phyloP scores from a whole-genome alignment of 1,140 invertebrate species.

The Formica exsecta region DNA sequence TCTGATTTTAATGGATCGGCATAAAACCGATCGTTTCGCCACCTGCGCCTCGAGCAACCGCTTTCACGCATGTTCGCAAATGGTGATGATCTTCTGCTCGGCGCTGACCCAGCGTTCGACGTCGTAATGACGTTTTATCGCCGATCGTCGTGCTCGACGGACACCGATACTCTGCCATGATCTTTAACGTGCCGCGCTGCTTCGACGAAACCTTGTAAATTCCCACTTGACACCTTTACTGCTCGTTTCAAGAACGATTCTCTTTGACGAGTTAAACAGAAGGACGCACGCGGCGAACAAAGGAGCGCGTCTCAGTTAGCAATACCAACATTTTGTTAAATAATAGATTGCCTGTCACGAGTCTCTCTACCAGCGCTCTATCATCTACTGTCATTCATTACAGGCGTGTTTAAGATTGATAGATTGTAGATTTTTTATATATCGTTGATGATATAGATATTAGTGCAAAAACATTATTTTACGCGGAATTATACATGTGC shows the following conservation, averaged over 20 bases:
- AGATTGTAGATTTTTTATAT: constrained; percentile 12
- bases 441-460: neutral
- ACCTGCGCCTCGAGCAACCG: constrained; percentile 64
- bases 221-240: constrained; percentile 51
- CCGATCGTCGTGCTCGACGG: neutral
- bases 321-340: constrained; percentile 38
- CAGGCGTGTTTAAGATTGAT: constrained; percentile 9
- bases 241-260: constrained; percentile 44
- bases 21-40: constrained; percentile 72
- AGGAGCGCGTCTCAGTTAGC: constrained; percentile 31
- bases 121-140: constrained; percentile 67
- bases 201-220: constrained; percentile 65
- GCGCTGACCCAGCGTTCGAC: constrained; percentile 18
- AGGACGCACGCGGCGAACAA: constrained; percentile 33
- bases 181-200: constrained; percentile 15
- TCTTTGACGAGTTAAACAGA: constrained; percentile 49
- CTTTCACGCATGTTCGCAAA: constrained; percentile 72
- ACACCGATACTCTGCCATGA: constrained; percentile 46
- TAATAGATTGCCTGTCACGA: constrained; percentile 43
- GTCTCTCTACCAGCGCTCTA: neutral
- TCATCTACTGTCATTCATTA: neutral
- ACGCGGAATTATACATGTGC: neutral
- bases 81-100: constrained; percentile 58
- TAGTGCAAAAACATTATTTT: neutral
- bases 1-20: constrained; percentile 70